Evolutionary conservation across 2,113 vertebrate genomes (phyloP).

Genomic region (Percina caprodes): DNA sequence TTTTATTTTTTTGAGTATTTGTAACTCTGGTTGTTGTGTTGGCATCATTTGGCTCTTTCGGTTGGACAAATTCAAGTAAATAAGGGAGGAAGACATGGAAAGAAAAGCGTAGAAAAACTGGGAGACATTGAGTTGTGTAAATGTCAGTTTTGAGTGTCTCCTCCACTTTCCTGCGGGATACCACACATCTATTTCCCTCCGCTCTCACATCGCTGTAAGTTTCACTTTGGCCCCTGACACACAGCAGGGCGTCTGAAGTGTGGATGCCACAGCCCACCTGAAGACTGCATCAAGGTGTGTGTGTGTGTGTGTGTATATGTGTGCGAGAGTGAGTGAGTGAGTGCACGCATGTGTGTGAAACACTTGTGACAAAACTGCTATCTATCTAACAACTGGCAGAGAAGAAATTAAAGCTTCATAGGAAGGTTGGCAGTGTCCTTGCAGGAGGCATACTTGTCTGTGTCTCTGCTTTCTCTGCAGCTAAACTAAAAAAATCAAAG

Average conservation of each 20-base stretch:
- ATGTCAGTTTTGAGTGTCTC: constrained; percentile 6
- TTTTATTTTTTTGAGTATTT: too few relatives aligned
- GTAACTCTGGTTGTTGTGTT: too few relatives aligned
- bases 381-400: constrained; percentile 39
- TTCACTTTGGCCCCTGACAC: constrained; percentile 44
- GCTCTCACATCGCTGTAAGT: constrained; percentile 26
- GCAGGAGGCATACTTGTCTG: constrained; percentile 20
- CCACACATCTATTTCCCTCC: background rate
- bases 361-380: constrained; percentile 48
- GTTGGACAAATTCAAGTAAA: constrained; percentile 31
- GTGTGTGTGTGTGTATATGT: background rate
- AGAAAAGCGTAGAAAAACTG: background rate
- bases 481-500: background rate
- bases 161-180: constrained; percentile 3
- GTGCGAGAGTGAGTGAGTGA: background rate
- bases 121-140: background rate
- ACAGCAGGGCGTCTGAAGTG: constrained; percentile 11
- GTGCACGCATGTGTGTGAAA: background rate
- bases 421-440: constrained; percentile 39
- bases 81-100: background rate
- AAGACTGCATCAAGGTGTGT: constrained; percentile 17
- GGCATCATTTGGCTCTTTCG: constrained; percentile 35
- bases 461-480: constrained; percentile 6
- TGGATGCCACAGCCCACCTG: constrained; percentile 7
- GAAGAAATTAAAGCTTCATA: constrained; percentile 29